phyloP scores from a whole-genome alignment of 2,113 vertebrate genomes.

The Callocephalon fimbriatum region DNA sequence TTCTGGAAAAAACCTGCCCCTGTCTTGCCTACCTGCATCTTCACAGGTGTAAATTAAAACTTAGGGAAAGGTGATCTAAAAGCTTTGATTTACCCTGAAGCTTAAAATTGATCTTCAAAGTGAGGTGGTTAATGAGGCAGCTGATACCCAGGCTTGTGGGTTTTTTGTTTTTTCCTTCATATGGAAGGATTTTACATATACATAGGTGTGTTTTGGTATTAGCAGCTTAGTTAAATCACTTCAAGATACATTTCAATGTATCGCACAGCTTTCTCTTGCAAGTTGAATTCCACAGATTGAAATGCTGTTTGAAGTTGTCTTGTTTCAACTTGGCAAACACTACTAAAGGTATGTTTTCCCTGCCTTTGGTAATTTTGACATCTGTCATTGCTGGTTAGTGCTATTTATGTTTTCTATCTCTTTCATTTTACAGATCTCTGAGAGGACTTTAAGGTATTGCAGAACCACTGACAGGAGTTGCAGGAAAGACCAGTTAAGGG shows the following conservation, averaged over 20 bases:
- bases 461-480: neutral
- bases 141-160: neutral
- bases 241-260: neutral
- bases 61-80: conserved; percentile 6
- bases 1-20: neutral
- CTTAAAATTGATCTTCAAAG: conserved; percentile 65
- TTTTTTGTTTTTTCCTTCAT: neutral
- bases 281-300: neutral
- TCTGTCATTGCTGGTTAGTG: neutral
- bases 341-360: neutral
- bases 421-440: neutral
- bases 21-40: neutral
- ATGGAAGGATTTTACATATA: conserved; percentile 8
- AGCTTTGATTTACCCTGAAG: conserved; percentile 41
- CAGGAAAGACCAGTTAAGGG: neutral
- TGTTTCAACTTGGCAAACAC: neutral
- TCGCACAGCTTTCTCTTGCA: neutral
- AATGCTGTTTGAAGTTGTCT: neutral
- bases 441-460: neutral
- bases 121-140: conserved; percentile 35
- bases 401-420: neutral
- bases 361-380: neutral
- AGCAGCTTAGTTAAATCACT: neutral
- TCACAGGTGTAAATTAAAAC: conserved; percentile 56
- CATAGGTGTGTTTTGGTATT: neutral